Percentiles rank a stretch among this genome's conserved stretches.
phyloP scores from a whole-genome alignment of 2,888 invertebrate genomes.

The Apamea anceps region DNA sequence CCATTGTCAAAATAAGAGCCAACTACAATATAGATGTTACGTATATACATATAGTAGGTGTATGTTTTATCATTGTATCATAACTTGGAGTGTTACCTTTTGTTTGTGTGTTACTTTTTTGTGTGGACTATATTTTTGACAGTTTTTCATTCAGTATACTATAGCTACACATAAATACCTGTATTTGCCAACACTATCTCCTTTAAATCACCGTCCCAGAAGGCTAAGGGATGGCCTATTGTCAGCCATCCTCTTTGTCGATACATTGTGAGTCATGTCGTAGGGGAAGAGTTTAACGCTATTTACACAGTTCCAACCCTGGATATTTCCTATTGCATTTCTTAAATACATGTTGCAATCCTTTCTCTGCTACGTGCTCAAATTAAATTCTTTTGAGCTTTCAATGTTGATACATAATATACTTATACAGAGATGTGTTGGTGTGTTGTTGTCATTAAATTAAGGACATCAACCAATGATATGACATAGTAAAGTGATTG shows the following conservation, averaged over 20 bases:
- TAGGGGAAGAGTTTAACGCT: background rate
- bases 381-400: background rate
- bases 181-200: background rate
- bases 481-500: background rate
- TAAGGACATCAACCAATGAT: background rate
- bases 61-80: background rate
- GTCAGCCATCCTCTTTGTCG: conserved; percentile 11
- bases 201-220: background rate
- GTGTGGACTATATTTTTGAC: too few relatives aligned
- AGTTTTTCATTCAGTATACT: too few relatives aligned
- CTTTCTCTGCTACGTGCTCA: background rate
- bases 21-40: too few relatives aligned
- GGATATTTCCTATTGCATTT: background rate
- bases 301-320: background rate
- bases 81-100: background rate
- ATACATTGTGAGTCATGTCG: conserved; percentile 1
- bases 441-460: background rate
- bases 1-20: background rate
- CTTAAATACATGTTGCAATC: background rate
- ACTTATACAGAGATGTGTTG: background rate
- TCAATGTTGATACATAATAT: too few relatives aligned
- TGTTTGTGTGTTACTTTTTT: too few relatives aligned
- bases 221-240: conserved; percentile 2
- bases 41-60: background rate
- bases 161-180: background rate